Conservation (phyloP, 2,888 invertebrate genomes). For the Incurvaria masculella region DNA sequence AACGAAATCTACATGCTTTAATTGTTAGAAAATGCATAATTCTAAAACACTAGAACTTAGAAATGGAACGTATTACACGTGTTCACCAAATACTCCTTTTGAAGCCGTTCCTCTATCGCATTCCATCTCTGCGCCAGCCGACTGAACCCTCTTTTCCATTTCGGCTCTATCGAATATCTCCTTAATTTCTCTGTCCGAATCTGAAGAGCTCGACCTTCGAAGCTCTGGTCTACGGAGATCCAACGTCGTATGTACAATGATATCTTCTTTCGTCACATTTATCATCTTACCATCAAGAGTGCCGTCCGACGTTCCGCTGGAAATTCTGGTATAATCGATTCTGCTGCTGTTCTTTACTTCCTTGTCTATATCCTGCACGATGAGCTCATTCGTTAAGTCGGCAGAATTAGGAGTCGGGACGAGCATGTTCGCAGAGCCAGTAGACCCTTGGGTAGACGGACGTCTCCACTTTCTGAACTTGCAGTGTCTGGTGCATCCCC, state of each 20-base stretch:
- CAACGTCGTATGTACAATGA: conserved; percentile 31
- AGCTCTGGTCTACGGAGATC: conserved; percentile 25
- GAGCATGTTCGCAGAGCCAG: conserved; percentile 24
- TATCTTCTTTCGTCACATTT: conserved; percentile 32
- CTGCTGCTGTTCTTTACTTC: conserved; percentile 19
- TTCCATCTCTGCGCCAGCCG: conserved; percentile 14
- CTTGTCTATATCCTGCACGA: background rate
- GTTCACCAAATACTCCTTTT: conserved; percentile 30
- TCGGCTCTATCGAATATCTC: conserved; percentile 40
- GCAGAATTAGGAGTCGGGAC: conserved; percentile 21
- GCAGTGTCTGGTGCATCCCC: conserved; percentile 63
- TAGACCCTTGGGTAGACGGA: conserved; percentile 15
- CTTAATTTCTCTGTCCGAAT: conserved; percentile 40
- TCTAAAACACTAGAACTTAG: conserved; percentile 1
- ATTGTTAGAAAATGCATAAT: no score
- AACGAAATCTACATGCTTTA: no score
- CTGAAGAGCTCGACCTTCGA: conserved; percentile 38
- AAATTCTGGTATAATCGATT: conserved; percentile 23
- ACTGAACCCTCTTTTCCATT: conserved; percentile 20
- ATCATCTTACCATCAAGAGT: conserved; percentile 37
- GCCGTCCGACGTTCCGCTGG: conserved; percentile 29
- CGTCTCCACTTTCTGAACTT: conserved; percentile 23
- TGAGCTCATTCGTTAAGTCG: conserved; percentile 12
- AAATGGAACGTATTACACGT: conserved; percentile 16
- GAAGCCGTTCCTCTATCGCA: conserved; percentile 22